Evolutionary conservation across 2,113 vertebrate genomes (phyloP).

Genomic region (Amphiprion ocellaris): DNA sequence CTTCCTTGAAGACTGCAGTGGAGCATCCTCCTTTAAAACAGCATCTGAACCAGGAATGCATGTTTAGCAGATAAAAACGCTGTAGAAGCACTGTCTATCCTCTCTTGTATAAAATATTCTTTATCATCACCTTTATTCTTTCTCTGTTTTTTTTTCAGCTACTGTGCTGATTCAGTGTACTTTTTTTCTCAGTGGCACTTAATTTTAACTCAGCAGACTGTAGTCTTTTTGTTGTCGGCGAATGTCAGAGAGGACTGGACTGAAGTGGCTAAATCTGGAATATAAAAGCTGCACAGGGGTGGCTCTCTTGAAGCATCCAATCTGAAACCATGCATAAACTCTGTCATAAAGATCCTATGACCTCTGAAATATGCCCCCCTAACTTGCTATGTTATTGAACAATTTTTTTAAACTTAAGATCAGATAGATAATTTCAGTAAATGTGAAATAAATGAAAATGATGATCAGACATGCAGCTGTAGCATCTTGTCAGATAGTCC

Average conservation of each 20-base stretch:
- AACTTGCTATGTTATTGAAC: neutral
- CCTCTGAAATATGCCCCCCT: neutral
- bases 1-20: slow-evolving; percentile 39
- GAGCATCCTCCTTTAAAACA: slow-evolving; percentile 34
- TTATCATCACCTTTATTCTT: slow-evolving; percentile 32
- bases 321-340: neutral
- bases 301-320: neutral
- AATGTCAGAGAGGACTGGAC: neutral
- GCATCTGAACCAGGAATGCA: slow-evolving; percentile 36
- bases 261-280: neutral
- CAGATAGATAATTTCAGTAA: neutral
- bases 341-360: neutral
- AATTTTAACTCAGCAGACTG: neutral
- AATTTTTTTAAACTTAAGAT: too few species aligned
- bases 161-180: neutral
- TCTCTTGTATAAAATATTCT: slow-evolving; percentile 11
- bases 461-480: neutral
- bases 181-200: neutral
- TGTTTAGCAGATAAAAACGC: slow-evolving; percentile 41
- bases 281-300: too few species aligned
- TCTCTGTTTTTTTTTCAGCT: slow-evolving; percentile 7
- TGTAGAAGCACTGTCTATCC: neutral
- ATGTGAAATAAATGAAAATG: neutral
- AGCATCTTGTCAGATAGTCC: neutral
- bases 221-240: neutral